Evolutionary conservation across 1,140 invertebrate species (phyloP).

Genomic region (Cryptotermes secundus): DNA sequence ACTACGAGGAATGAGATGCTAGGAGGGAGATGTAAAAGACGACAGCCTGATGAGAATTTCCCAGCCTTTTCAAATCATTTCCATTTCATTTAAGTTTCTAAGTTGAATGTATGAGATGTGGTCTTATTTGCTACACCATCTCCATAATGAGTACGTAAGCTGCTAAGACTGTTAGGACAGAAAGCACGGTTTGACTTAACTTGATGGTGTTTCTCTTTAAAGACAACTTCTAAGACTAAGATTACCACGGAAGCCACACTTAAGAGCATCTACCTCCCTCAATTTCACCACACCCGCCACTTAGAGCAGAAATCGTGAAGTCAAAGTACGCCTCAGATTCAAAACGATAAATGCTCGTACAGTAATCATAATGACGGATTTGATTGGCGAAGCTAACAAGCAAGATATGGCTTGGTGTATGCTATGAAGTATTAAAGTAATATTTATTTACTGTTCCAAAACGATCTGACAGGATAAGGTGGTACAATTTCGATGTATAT

Average conservation of each 20-base stretch:
- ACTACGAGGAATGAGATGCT: not conserved
- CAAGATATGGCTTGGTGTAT: too few relatives aligned
- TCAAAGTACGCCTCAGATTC: not conserved
- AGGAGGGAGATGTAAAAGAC: not conserved
- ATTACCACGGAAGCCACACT: not conserved
- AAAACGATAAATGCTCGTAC: not conserved
- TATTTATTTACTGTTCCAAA: too few relatives aligned
- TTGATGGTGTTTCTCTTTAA: not conserved
- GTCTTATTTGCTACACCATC: constrained; percentile 22
- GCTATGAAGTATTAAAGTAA: too few relatives aligned
- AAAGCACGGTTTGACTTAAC: not conserved
- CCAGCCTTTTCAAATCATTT: constrained; percentile 30
- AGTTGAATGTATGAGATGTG: constrained; percentile 27
- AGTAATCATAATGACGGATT: too few relatives aligned
- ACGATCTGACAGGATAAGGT: too few relatives aligned
- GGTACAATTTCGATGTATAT: too few relatives aligned
- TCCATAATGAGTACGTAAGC: constrained; percentile 21
- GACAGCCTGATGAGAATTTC: constrained; percentile 28
- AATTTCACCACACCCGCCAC: not conserved
- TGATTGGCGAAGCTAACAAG: too few relatives aligned
- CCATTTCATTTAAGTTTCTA: constrained; percentile 29
- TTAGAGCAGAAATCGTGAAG: not conserved
- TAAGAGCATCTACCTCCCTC: not conserved
- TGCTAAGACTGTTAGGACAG: not conserved
- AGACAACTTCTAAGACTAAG: not conserved